Percentiles rank a stretch among this genome's conserved stretches.
These are phyloP conservation scores for Sebastes schlegelii DNA, from an alignment of 2,113 vertebrate genomes.

Conservation along the genomic window DNA sequence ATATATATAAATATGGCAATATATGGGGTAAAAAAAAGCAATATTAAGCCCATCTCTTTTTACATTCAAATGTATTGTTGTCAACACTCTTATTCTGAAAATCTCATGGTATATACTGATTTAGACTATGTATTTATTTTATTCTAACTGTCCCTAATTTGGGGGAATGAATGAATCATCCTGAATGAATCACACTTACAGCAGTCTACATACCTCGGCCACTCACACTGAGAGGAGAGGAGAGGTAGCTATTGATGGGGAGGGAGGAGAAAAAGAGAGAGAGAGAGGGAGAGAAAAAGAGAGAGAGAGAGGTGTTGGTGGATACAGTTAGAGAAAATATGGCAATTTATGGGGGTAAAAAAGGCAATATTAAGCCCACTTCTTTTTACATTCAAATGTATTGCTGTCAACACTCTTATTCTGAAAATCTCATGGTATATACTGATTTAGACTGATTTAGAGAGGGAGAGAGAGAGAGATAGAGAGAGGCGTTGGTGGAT, in stretches of 20 bases:
- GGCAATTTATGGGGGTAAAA: background rate
- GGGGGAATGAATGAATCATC: conserved; percentile 44
- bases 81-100: too few relatives aligned
- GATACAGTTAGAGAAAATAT: background rate
- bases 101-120: too few relatives aligned
- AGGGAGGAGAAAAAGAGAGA: too few relatives aligned
- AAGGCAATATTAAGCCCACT: background rate
- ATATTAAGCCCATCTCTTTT: background rate
- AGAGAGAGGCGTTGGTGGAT: background rate
- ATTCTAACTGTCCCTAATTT: too few relatives aligned
- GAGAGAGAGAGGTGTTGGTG: background rate
- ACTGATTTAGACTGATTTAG: background rate
- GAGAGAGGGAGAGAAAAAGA: background rate
- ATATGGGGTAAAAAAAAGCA: background rate
- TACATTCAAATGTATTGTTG: too few relatives aligned
- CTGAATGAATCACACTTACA: conserved; percentile 17
- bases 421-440: too few relatives aligned
- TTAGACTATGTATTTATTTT: background rate
- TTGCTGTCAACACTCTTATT: too few relatives aligned
- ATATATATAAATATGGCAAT: background rate
- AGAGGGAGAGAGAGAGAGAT: conserved; percentile 9
- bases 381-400: too few relatives aligned
- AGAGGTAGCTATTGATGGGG: too few relatives aligned
- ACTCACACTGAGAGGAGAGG: too few relatives aligned
- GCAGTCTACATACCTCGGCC: too few relatives aligned